phyloP scores from a whole-genome alignment of 2,888 invertebrate species.

The Dynastes tityus region DNA sequence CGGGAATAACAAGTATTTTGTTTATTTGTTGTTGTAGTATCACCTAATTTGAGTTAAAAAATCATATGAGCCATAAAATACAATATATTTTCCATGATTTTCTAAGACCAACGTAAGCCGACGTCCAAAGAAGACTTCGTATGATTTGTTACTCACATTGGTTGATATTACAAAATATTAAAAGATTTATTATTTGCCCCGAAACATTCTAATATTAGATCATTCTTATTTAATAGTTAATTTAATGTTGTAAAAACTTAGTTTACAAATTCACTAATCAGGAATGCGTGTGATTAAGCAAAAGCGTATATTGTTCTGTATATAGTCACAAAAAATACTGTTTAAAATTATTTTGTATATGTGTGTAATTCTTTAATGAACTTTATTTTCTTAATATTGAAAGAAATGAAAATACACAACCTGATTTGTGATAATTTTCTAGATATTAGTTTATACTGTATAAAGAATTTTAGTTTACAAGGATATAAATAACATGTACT shows the following conservation, averaged over 20 bases:
- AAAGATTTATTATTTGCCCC: background rate
- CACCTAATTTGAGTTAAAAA: no score
- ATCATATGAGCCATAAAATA: no score
- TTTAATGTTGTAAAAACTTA: no score
- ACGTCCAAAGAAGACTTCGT: no score
- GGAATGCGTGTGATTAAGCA: background rate
- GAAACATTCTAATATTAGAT: no score
- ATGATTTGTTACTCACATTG: no score
- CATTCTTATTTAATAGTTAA: no score
- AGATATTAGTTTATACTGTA: constrained; percentile 52
- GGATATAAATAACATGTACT: constrained; percentile 43
- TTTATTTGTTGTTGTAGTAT: no score
- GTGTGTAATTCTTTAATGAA: constrained; percentile 26
- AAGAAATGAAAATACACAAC: constrained; percentile 42
- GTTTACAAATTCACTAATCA: background rate
- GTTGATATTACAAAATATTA: no score
- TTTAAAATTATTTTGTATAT: constrained; percentile 4
- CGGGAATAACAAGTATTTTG: no score
- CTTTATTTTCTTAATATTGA: constrained; percentile 9
- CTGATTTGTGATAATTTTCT: constrained; percentile 59
- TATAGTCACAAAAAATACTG: background rate
- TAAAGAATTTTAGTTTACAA: constrained; percentile 50
- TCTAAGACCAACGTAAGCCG: no score
- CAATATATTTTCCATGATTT: no score
- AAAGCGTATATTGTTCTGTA: constrained; percentile 17